Evolutionary conservation across 2,797 vertebrate species (phyloP).

Genomic region (Taeniopygia guttata): DNA sequence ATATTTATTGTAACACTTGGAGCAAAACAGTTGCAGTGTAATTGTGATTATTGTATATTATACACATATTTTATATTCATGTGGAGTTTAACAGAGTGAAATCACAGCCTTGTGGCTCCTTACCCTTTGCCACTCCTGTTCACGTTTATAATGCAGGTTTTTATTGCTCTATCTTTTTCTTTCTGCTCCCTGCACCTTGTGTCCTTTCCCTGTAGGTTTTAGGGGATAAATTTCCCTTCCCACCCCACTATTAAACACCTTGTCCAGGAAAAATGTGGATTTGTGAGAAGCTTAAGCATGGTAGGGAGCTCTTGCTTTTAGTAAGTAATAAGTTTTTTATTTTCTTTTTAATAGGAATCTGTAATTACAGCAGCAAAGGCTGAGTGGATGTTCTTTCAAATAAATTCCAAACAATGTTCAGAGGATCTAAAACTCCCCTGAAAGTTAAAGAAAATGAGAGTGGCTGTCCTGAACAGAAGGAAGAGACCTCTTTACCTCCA

Average conservation of each 20-base stretch:
- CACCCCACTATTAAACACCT: not conserved
- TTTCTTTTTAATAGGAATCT: not conserved
- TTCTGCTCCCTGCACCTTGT: no score
- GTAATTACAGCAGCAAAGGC: not conserved
- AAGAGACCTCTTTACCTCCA: not conserved
- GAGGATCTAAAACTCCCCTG: not conserved
- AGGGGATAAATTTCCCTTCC: not conserved
- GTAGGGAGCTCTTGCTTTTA: not conserved
- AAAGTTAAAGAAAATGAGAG: not conserved
- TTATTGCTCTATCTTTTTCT: not conserved
- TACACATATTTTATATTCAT: fast-evolving
- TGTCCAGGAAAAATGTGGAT: fast-evolving
- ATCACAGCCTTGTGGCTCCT: not conserved
- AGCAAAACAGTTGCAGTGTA: fast-evolving
- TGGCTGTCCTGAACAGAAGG: not conserved
- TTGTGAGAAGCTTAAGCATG: not conserved
- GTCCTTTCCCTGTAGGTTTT: not conserved
- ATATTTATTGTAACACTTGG: fast-evolving
- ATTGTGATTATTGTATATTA: not conserved
- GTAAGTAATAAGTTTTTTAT: not conserved
- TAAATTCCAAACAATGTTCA: not conserved
- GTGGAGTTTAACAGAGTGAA: not conserved
- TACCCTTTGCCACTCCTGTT: not conserved
- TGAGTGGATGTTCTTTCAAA: not conserved
- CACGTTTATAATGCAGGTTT: not conserved